Evolutionary conservation across 92 coral and sea anemone species (phyloP).

Genomic region (Palythoa caribaeorum): DNA sequence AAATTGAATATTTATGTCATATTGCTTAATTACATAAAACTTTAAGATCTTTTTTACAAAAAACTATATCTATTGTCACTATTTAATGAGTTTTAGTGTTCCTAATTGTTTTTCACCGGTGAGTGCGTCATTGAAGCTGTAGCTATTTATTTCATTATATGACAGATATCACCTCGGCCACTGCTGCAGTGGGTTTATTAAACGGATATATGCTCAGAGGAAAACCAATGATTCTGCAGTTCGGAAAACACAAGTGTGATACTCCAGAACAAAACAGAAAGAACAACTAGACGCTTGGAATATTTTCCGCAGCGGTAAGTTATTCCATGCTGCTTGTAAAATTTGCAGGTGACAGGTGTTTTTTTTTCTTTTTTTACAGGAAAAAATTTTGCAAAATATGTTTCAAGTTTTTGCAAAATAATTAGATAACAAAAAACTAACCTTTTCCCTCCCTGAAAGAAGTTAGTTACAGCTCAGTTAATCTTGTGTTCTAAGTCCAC

Average conservation of each 20-base stretch:
- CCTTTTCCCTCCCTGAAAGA: no score
- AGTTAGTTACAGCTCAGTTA: no score
- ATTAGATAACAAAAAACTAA: no score
- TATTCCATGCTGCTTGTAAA: background rate
- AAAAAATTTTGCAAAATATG: no score
- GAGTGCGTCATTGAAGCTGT: background rate
- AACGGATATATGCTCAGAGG: conserved; percentile 89
- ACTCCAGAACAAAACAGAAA: background rate
- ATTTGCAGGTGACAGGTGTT: background rate
- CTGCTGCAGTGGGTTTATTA: conserved; percentile 77
- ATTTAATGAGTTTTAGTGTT: background rate
- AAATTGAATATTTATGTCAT: conserved; percentile 18
- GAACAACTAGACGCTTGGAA: background rate
- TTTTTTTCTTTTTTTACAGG: background rate
- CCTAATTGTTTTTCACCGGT: background rate
- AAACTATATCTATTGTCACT: background rate
- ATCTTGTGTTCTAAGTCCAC: no score
- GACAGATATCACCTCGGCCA: conserved; percentile 78
- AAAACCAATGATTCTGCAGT: conserved; percentile 90
- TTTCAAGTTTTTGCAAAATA: no score
- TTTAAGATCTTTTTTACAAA: background rate
- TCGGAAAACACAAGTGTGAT: conserved; percentile 71
- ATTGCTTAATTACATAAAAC: background rate
- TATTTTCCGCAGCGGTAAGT: background rate
- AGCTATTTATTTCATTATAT: background rate